Evolutionary conservation across 2,113 vertebrate genomes (phyloP).

Genomic region (Coreoperca whiteheadi): DNA sequence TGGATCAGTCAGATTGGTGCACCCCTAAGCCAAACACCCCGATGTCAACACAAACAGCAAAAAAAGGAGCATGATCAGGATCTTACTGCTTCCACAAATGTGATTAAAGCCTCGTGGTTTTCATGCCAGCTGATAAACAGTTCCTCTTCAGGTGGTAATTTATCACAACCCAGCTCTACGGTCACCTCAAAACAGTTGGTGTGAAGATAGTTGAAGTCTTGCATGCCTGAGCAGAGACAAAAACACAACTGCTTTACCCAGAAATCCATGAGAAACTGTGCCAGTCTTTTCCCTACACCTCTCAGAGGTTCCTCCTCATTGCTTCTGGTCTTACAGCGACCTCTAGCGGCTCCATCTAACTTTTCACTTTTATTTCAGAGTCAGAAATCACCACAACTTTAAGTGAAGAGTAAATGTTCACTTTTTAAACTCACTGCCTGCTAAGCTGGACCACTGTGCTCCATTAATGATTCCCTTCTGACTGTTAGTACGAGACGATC

Average conservation of each 20-base stretch:
- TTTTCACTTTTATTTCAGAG: not conserved
- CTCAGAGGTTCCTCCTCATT: not conserved
- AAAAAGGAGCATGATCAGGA: not conserved
- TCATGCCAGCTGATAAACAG: slow-evolving; percentile 90
- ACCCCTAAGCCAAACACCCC: not conserved
- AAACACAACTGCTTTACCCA: slow-evolving; percentile 4
- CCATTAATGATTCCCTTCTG: slow-evolving; percentile 90
- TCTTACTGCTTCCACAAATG: slow-evolving; percentile 91
- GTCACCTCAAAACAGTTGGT: slow-evolving; percentile 98
- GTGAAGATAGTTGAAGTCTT: slow-evolving; percentile 98
- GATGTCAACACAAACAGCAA: not conserved
- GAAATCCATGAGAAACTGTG: not conserved
- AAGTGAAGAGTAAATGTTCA: not conserved
- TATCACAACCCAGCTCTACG: slow-evolving; percentile 94
- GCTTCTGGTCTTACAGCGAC: slow-evolving; percentile 14
- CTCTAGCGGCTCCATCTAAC: slow-evolving; percentile 40
- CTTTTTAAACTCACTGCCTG: slow-evolving; percentile 67
- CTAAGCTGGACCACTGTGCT: slow-evolving; percentile 92
- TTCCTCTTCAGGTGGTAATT: slow-evolving; percentile 92
- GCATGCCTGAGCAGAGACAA: slow-evolving; percentile 88
- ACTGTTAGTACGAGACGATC: slow-evolving; percentile 83
- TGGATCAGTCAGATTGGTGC: not conserved
- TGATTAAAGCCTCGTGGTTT: slow-evolving; percentile 91
- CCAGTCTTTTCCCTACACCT: not conserved
- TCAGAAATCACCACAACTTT: not conserved